Percentiles rank a stretch among this genome's conserved stretches.
These are phyloP conservation scores for Brachymystax lenok DNA, from an alignment of 2,797 vertebrate species.

Conservation along the genomic window DNA sequence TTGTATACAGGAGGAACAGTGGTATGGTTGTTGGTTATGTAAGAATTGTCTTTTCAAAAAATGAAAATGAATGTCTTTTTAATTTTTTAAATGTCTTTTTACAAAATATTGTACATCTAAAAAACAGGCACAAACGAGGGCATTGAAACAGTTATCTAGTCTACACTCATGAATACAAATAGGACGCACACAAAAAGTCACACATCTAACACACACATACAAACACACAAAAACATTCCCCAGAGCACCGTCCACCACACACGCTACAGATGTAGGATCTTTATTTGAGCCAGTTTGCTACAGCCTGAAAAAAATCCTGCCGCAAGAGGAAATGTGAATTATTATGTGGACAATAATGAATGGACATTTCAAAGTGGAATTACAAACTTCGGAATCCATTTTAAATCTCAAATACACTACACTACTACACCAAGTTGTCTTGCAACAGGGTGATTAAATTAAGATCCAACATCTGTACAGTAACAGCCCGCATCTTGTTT, in stretches of 20 bases:
- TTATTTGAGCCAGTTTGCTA: neutral
- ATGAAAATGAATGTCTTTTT: constrained; percentile 19
- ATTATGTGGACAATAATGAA: no score
- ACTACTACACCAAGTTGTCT: no score
- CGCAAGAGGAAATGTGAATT: no score
- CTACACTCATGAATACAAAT: constrained; percentile 15
- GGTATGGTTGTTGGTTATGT: neutral
- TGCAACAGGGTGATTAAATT: no score
- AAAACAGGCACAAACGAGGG: constrained; percentile 12
- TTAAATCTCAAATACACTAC: no score
- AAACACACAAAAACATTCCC: neutral
- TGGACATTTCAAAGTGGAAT: no score
- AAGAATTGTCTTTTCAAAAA: neutral
- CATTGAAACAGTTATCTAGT: neutral
- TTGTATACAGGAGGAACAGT: constrained; percentile 21
- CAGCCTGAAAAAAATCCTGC: no score
- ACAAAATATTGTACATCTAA: constrained; percentile 18
- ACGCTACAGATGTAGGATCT: no score
- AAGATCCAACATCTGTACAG: no score
- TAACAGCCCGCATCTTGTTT: no score
- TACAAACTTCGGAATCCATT: no score
- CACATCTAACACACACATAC: neutral
- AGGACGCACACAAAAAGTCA: constrained; percentile 7
- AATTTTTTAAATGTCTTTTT: no score
- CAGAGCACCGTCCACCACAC: neutral